Conservation (phyloP, 2,888 invertebrate species). For the Morpho deidamia region DNA sequence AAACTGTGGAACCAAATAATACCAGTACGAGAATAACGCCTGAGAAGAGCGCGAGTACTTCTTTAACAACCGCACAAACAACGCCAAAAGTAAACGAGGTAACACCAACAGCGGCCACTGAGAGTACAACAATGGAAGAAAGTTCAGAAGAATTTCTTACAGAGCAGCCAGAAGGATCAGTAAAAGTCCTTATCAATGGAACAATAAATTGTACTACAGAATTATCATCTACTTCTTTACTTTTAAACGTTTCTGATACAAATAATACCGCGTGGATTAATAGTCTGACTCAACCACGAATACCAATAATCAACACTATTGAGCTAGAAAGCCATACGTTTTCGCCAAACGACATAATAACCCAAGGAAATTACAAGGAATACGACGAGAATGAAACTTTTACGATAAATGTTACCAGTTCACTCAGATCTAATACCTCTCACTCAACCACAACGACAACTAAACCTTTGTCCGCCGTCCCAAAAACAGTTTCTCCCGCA, state of each 20-base stretch:
- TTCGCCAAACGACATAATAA: conserved; percentile 60
- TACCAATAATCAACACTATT: conserved; percentile 43
- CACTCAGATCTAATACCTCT: conserved; percentile 63
- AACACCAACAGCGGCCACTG: conserved; percentile 24
- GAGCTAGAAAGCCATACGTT: conserved; percentile 51
- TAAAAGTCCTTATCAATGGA: conserved; percentile 62
- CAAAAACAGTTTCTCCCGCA: conserved; percentile 48
- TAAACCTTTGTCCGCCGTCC: conserved; percentile 32
- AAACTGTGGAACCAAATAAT: conserved; percentile 43
- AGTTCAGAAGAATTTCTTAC: conserved; percentile 31
- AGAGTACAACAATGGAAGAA: conserved; percentile 29
- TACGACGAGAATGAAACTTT: conserved; percentile 73
- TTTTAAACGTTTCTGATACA: conserved; percentile 39
- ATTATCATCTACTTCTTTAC: conserved; percentile 58
- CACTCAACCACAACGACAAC: conserved; percentile 33
- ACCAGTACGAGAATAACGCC: conserved; percentile 30
- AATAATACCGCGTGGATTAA: conserved; percentile 45
- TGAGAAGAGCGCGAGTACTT: conserved; percentile 25
- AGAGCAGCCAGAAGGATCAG: conserved; percentile 54
- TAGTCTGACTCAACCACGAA: conserved; percentile 41
- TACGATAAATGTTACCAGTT: conserved; percentile 78
- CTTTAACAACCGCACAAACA: conserved; percentile 22
- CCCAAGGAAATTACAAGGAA: conserved; percentile 48
- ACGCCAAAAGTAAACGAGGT: conserved; percentile 25
- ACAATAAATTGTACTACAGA: conserved; percentile 70